Base-by-base conservation (phyloP, 1,140 invertebrate genomes). In the Pinna nobilis region DNA sequence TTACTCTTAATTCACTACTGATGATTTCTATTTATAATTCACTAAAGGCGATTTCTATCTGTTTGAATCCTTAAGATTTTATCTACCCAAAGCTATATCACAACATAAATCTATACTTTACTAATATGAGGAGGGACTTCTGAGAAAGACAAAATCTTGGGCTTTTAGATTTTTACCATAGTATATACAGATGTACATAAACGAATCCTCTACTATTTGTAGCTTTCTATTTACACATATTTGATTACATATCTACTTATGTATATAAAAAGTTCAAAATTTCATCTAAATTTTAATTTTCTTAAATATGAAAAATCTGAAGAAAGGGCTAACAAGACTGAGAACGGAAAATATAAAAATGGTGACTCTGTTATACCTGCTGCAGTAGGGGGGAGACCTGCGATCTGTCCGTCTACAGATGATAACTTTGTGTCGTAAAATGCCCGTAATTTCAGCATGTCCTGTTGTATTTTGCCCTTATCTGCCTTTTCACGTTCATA, bases 401-500 rank as follows among this genome's bases (percentile, higher is more conserved):
- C 81, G 39, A 85, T 70, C 53, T 86, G 82, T n/a, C 84, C 86
- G 37, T 89, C 89, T 25, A 91, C 87, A 74, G 84, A 84, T 18
- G 86, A 77, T 37, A 92, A 77, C 73, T 92, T 90, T 33, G 88
- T 84, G 77, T 93, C 91, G 81, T 93, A 93, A 59, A 91, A 89
- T 39, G 86, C 80, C 74, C 90, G 90, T 20, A 93, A 84, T 70
- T 90, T 88, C 44, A 88, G 82, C 78, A 93, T 90, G 81, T 93
- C 92, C 47, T 90, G 84, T 83, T 92, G 90, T 4, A 93, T 84
- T 79, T 91, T 90, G 15, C 88, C 90, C 76, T 93, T 92, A 73
- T 86, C 91, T 60, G 90, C 85, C 82, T 92, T 91, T 82, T 93
- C 92, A 50, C 88, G 85, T 81, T 92, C 90, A 86, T 91, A 92